Base-by-base conservation (phyloP, 1,140 invertebrate species). In the Parapsyche elsis region DNA sequence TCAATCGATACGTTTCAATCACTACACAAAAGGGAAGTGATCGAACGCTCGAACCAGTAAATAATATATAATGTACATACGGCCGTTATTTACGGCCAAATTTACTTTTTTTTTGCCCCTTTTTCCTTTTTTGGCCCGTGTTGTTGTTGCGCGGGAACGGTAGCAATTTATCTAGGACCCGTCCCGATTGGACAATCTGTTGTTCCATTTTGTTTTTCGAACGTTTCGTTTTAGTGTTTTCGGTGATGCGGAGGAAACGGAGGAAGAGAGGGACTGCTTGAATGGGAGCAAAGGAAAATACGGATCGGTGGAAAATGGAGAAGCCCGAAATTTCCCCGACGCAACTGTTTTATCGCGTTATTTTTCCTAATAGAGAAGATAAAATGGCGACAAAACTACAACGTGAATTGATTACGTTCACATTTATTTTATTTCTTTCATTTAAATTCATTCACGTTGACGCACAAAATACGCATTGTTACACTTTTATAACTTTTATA, bases 221-320 rank as follows among this genome's bases (percentile, higher is more conserved):
- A 19, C 64, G 64, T 67, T 67, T 67, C 64, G 64, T 67, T 67
- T 67, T 67, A 67, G 23, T 67, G 64, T 67, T 67, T 67, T 67
- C 59, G n/a, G 24, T 9, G n/a, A 16, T 61, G 16, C 57, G 57
- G 16, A 61, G 57, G 16, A 61, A 61, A 61, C 16, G n/a, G 57
- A 5, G 30, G 49, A 12, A 12, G 16, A 16, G 49, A 53, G 59
- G 9, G 64, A 21, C 64, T 5, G 64, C 24, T 24, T 23, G 59
- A 46, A 46, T 46, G 45, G 12, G 45, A 46, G 45, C 49, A 2
- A 16, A 53, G 49, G 49, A 53, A 53, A 53, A 53, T 53, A 53
- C 49, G 49, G 30, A 53, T 30, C 64, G 64, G 23, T 67, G 64
- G 23, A 12, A 67, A 67, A 67, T 67, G 64, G 21, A 30, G 10